Evolutionary conservation across 2,888 invertebrate species (phyloP), one percentile per base, ranked within the genome.

Genomic region (Siphlonurus alternatus): DNA sequence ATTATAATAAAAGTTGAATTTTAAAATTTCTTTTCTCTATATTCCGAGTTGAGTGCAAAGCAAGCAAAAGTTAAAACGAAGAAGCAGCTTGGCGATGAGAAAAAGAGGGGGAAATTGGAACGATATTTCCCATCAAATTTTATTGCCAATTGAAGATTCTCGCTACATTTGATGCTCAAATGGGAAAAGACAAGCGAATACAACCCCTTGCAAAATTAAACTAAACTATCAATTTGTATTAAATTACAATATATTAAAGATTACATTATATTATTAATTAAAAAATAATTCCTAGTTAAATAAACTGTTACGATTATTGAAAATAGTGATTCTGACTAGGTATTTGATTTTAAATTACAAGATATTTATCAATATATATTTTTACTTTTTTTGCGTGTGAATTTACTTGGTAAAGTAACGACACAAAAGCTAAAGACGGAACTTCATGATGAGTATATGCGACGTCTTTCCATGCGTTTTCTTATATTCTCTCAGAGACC

Each of bases 51-150:
- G n/a, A n/a, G n/a, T n/a, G n/a, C n/a, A n/a, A n/a, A n/a, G n/a
- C n/a, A n/a, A n/a, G n/a, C n/a, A n/a, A n/a, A n/a, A 38, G 15
- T 38, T 5, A 38, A 38, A 38, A 38, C 15, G 38, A 38, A 38
- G 38, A 38, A 38, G 15, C 38, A 38, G 38, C 38, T 38, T 38
- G 5, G 38, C 5, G 15, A 38, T 10, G 38, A 38, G 38, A 38
- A 38, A 10, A 15, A 38, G 38, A 38, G 38, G 38, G 38, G 38
- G 38, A 38, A 38, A 38, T 38, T 38, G 38, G 38, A 10, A 38
- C 23, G 64, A 64, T 61, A 61, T 61, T 61, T 61, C 61, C 60
- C 61, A 61, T 61, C 61, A 22, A 61, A 61, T 61, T 61, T 61
- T 61, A 61, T 61, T 61, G 61, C 61, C 61, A 61, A 61, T 61